A percentile compares a stretch with the other conserved stretches of the same genome.
Evolutionary conservation across 2,113 vertebrate genomes (phyloP).

Genomic region (Pygoscelis adeliae): DNA sequence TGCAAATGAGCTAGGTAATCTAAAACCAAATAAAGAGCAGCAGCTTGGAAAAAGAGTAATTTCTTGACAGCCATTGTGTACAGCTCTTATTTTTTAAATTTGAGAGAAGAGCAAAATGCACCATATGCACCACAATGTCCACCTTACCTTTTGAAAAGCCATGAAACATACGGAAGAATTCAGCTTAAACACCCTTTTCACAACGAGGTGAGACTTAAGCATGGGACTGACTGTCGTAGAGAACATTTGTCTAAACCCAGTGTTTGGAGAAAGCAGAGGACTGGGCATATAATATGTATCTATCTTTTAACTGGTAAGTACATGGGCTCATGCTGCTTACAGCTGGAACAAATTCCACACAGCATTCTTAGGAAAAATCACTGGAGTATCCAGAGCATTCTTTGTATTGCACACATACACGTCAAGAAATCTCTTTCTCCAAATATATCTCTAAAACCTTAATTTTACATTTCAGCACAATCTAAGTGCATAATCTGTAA

Average conservation of each 20-base stretch:
- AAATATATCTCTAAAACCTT: not conserved
- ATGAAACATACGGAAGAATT: not conserved
- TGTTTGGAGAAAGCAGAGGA: not conserved
- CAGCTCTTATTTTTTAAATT: not conserved
- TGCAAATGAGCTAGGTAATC: not conserved
- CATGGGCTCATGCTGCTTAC: not conserved
- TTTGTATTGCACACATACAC: not conserved
- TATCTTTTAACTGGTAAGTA: not conserved
- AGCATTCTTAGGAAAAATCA: not conserved
- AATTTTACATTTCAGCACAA: not conserved
- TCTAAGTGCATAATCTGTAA: not conserved
- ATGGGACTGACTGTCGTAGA: not conserved
- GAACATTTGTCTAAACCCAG: not conserved
- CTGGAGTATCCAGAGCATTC: not conserved
- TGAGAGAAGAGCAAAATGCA: not conserved
- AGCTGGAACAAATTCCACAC: not conserved
- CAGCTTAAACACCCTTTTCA: not conserved
- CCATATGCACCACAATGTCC: not conserved
- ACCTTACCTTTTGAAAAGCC: not conserved
- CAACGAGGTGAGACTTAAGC: not conserved
- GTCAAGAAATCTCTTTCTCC: not conserved
- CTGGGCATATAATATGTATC: not conserved
- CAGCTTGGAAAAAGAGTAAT: not conserved
- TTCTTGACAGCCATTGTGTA: not conserved
- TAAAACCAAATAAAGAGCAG: not conserved